Base-by-base conservation (phyloP, 2,888 invertebrate genomes). In the Furcula furcula region DNA sequence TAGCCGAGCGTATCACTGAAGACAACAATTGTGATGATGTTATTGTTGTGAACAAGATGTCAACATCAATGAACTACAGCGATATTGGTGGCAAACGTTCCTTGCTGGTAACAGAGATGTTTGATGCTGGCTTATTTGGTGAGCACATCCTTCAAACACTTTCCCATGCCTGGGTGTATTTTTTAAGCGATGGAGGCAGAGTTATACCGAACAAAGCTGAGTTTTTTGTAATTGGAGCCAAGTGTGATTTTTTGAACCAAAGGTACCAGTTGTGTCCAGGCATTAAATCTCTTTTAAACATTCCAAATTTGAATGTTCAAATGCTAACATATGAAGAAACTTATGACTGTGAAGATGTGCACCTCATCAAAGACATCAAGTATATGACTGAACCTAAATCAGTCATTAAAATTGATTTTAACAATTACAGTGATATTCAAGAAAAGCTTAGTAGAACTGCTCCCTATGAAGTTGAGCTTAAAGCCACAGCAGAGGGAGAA, bases 111-210 rank as follows among this genome's bases (percentile, higher is more conserved):
- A 94, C 94, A 2, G 95, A 96, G 79, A 92, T 93, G 45, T 93
- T 96, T 81, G 96, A 96, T 84, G 92, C 93, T 29, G 95, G 93
- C 0, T 67, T 95, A 14, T 93, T 96, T 72, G 95, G 96, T 1
- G 96, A 96, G 76, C 90, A 91, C 55, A 89, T 93, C 19, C 69
- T 96, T 25, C 86, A 91, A 48, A 92, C 92, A 10, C 65, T 95
- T 23, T 74, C 90, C 23, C 93, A 95, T 79, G 94, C 94, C 4
- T 93, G 93, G 91, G 77, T 91, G 35, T 71, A 91, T 49, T 81
- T 95, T 25, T 65, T 94, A 11, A 49, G 57, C 14, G 51, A 74
- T 12, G 56, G 64, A 31, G 91, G 89, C 3, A 81, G 82, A 61
- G 86, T 94, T 2, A 77, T 94, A 39, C 94, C 94, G 1, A 73